These are phyloP conservation scores for Serranus cabrilla DNA, from an alignment of 2,797 vertebrate genomes.

Conservation along the genomic window DNA sequence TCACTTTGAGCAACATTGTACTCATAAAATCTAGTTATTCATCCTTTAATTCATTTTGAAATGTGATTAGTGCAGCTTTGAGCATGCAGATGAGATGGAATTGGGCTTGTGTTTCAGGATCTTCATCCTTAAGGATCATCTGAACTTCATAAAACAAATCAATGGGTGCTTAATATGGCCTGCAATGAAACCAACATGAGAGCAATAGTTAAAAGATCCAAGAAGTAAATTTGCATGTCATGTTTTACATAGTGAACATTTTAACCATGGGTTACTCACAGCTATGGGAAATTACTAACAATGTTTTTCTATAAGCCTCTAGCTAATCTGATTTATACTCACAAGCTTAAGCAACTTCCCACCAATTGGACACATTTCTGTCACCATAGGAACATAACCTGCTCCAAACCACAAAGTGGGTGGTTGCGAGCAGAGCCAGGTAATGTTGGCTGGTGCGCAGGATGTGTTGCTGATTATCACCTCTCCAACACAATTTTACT, in stretches of 20 bases:
- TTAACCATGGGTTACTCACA: neutral
- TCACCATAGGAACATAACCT: conserved; percentile 52
- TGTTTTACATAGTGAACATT: neutral
- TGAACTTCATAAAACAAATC: no score
- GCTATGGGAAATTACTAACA: neutral
- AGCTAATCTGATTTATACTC: conserved; percentile 33
- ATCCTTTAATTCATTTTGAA: neutral
- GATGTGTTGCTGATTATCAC: conserved; percentile 52
- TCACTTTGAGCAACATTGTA: neutral
- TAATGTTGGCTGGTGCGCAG: conserved; percentile 34
- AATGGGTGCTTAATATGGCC: no score
- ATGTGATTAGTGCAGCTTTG: neutral
- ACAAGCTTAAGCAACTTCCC: conserved; percentile 45
- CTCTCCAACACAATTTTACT: conserved; percentile 39
- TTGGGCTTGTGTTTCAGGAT: neutral
- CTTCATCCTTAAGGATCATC: no score
- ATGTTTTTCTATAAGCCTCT: conserved; percentile 10
- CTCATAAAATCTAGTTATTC: neutral
- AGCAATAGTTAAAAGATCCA: neutral
- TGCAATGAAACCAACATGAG: neutral
- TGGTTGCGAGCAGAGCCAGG: conserved; percentile 56
- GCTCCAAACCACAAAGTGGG: conserved; percentile 44
- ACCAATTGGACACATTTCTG: conserved; percentile 42
- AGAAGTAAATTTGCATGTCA: neutral
- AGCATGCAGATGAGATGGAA: neutral